A percentile compares a stretch with the other conserved stretches of the same genome.
These are phyloP conservation scores for Porites evermanni DNA, from an alignment of 92 coral and sea anemone genomes.

Conservation along the genomic window DNA sequence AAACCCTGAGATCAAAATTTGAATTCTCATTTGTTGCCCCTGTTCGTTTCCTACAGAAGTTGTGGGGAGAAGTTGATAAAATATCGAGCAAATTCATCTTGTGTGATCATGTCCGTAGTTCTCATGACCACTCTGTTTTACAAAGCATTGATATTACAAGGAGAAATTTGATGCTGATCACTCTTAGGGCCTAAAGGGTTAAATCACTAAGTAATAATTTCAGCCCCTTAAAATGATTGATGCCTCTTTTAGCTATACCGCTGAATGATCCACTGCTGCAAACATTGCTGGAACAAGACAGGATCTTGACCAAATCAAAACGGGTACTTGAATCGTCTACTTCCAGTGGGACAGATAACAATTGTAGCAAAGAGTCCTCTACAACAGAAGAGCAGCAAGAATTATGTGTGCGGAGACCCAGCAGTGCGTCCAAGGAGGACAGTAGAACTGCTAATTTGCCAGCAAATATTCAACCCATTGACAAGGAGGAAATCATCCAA, in stretches of 20 bases:
- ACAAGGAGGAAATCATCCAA: constrained; percentile 75
- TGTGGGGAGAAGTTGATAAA: too few species aligned
- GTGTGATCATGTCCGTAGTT: too few species aligned
- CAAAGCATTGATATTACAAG: too few species aligned
- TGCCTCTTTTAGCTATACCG: constrained; percentile 35
- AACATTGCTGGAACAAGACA: constrained; percentile 51
- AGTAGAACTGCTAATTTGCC: constrained; percentile 18
- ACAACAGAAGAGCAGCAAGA: neutral
- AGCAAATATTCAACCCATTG: constrained; percentile 56
- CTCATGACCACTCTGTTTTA: too few species aligned
- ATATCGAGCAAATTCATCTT: too few species aligned
- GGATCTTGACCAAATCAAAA: constrained; percentile 41
- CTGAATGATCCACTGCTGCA: constrained; percentile 59
- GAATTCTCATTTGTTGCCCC: too few species aligned
- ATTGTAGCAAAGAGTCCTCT: neutral
- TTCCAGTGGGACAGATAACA: neutral
- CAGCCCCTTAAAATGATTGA: neutral
- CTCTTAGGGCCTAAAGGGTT: too few species aligned
- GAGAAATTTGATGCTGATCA: too few species aligned
- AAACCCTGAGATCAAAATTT: too few species aligned
- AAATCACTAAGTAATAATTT: too few species aligned
- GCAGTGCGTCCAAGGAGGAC: neutral
- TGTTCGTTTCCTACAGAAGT: too few species aligned
- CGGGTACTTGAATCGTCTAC: neutral
- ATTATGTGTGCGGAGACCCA: neutral